Conservation (phyloP, 2,113 vertebrate genomes). For the Nannobrachium achirus region DNA sequence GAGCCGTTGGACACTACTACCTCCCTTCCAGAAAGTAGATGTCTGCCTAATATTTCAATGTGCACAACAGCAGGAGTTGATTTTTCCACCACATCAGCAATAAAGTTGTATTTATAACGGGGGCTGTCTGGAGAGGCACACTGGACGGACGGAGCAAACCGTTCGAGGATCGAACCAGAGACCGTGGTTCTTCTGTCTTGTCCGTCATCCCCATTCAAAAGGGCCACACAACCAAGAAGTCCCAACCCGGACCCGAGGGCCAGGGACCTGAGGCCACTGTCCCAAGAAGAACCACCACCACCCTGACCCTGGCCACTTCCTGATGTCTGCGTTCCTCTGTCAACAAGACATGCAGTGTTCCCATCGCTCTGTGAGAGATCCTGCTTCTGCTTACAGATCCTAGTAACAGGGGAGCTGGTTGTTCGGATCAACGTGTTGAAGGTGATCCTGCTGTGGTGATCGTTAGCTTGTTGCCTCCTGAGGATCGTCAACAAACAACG, state of each 20-base stretch:
- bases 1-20: conserved; percentile 92
- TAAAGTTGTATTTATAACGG: conserved; percentile 91
- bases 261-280: conserved; percentile 28
- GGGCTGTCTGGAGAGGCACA: conserved; percentile 80
- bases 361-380: not conserved
- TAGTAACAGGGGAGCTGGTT: not conserved
- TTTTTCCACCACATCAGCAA: conserved; percentile 94
- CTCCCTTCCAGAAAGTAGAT: conserved; percentile 88
- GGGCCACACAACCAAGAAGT: conserved; percentile 63
- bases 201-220: conserved; percentile 28
- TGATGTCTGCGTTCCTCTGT: not conserved
- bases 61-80: conserved; percentile 93
- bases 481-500: conserved; percentile 54
- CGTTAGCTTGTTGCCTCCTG: conserved; percentile 31
- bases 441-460: not conserved
- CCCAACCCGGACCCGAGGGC: conserved; percentile 64
- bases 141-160: conserved; percentile 63
- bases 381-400: conserved; percentile 2
- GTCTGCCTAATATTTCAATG: conserved; percentile 91
- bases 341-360: not conserved
- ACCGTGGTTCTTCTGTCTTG: not conserved
- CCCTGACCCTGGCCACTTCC: not conserved
- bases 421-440: no score
- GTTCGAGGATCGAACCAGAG: conserved; percentile 38
- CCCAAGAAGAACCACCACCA: not conserved